phyloP scores from a whole-genome alignment of 2,888 invertebrate species.

The Poecilobothrus nobilitatus region DNA sequence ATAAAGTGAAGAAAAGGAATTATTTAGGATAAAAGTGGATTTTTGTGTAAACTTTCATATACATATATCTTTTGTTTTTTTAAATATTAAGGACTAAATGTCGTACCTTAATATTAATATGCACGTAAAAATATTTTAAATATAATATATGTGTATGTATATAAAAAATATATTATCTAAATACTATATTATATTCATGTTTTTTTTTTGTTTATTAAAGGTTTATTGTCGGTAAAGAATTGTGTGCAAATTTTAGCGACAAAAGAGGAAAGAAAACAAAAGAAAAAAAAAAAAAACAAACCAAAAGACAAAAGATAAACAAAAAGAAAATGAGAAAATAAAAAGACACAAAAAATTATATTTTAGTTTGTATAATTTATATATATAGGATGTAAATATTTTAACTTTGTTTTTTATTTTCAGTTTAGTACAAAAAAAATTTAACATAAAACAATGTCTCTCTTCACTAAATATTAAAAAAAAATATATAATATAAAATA shows the following conservation, averaged over 20 bases:
- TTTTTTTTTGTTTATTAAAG: background rate
- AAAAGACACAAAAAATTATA: background rate
- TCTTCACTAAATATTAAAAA: too few relatives aligned
- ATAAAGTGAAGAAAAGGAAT: constrained; percentile 2
- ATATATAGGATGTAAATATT: background rate
- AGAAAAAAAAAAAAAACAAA: background rate
- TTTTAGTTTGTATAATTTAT: background rate
- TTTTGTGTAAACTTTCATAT: background rate
- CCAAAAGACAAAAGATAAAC: too few relatives aligned
- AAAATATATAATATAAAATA: too few relatives aligned
- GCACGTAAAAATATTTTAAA: background rate
- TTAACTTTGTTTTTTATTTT: background rate
- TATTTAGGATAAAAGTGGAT: constrained; percentile 6
- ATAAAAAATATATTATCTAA: background rate
- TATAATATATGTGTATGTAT: background rate
- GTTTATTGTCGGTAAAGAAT: background rate
- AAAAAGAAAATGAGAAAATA: background rate
- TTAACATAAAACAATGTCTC: too few relatives aligned
- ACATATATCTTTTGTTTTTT: background rate
- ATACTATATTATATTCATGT: background rate
- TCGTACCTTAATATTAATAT: background rate
- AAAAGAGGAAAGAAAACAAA: background rate
- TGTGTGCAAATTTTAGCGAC: background rate
- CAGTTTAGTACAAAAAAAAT: background rate
- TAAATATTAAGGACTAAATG: background rate